phyloP scores from a whole-genome alignment of 2,797 vertebrate genomes.

The Xyrichtys novacula region DNA sequence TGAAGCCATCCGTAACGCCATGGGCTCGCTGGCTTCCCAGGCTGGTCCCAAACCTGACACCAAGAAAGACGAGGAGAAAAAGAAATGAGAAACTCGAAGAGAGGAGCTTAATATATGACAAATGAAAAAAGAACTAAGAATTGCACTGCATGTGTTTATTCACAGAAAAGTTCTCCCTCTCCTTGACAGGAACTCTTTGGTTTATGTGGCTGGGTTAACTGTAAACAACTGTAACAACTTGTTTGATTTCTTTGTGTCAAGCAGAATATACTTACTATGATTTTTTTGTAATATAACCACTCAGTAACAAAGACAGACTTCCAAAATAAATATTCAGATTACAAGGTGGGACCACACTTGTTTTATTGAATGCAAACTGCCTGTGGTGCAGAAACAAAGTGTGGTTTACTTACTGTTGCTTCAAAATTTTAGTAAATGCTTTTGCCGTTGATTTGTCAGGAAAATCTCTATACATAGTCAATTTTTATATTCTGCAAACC shows the following conservation, averaged over 20 bases:
- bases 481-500: too few relatives aligned
- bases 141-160: slow-evolving; percentile 60
- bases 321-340: slow-evolving; percentile 67
- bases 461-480: too few relatives aligned
- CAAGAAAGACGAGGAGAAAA: slow-evolving; percentile 92
- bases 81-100: slow-evolving; percentile 76
- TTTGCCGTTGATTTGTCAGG: too few relatives aligned
- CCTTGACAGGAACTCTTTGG: slow-evolving; percentile 26
- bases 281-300: slow-evolving; percentile 63
- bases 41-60: slow-evolving; percentile 85
- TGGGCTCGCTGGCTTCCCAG: slow-evolving; percentile 92
- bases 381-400: too few relatives aligned
- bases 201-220: slow-evolving; percentile 46
- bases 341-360: neutral
- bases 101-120: slow-evolving; percentile 24
- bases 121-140: slow-evolving; percentile 56
- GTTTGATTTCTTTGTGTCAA: slow-evolving; percentile 37
- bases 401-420: too few relatives aligned
- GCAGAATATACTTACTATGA: slow-evolving; percentile 38
- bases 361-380: too few relatives aligned
- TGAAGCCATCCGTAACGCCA: slow-evolving; percentile 95
- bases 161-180: slow-evolving; percentile 27
- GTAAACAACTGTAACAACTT: slow-evolving; percentile 19
- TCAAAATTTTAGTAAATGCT: too few relatives aligned
- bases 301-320: slow-evolving; percentile 28